Percentiles rank a stretch among this genome's conserved stretches.
Evolutionary conservation across 2,888 invertebrate species (phyloP).

Genomic region (Catonia carolina): DNA sequence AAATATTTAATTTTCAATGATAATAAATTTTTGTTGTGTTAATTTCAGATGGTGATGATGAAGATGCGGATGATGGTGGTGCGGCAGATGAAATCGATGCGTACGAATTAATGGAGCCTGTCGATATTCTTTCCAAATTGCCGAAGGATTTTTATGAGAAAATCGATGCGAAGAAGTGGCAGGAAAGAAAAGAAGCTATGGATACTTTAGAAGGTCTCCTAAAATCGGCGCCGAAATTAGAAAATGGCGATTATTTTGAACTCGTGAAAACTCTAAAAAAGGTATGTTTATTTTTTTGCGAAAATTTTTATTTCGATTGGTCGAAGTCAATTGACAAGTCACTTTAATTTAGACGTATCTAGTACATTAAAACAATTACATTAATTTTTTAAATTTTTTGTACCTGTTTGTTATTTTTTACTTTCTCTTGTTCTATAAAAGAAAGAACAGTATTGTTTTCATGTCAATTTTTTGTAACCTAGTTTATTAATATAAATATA

Average conservation of each 20-base stretch:
- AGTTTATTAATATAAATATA: too few relatives aligned
- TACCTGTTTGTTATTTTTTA: too few relatives aligned
- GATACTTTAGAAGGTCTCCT: conserved; percentile 73
- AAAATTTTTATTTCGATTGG: too few relatives aligned
- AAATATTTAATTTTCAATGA: too few relatives aligned
- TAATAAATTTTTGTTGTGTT: not conserved
- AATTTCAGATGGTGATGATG: conserved; percentile 40
- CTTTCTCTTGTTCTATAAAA: too few relatives aligned
- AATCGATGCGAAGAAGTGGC: conserved; percentile 93
- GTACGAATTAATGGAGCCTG: conserved; percentile 83
- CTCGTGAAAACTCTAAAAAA: conserved; percentile 80
- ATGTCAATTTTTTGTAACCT: too few relatives aligned
- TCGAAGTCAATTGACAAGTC: too few relatives aligned
- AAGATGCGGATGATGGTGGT: conserved; percentile 51
- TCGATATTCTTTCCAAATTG: conserved; percentile 85
- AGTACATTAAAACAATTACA: too few relatives aligned
- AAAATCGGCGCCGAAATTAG: conserved; percentile 71
- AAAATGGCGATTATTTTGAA: conserved; percentile 88
- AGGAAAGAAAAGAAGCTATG: conserved; percentile 86
- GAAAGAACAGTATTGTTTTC: too few relatives aligned
- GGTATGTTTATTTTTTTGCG: conserved; percentile 44
- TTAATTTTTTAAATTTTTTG: too few relatives aligned
- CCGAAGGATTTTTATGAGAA: conserved; percentile 95
- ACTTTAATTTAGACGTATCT: too few relatives aligned
- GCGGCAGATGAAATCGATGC: conserved; percentile 66